These are phyloP conservation scores for Apodemia mormo DNA, from an alignment of 2,888 invertebrate species.

Conservation along the genomic window DNA sequence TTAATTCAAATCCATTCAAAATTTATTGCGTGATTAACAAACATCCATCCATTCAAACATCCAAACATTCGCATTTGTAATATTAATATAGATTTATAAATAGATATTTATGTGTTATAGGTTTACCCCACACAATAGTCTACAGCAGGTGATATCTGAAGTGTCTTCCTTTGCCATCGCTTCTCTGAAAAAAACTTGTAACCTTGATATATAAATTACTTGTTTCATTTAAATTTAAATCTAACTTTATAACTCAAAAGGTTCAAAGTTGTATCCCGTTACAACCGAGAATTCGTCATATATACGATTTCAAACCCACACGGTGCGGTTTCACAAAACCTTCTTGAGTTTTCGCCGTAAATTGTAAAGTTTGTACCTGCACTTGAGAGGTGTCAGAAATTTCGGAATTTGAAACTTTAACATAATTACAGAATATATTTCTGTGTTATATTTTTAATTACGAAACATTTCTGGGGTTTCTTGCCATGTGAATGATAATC, in stretches of 20 bases:
- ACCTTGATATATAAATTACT: background rate
- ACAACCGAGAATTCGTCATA: background rate
- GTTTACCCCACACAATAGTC: too few relatives aligned
- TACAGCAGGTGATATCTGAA: too few relatives aligned
- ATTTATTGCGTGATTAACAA: too few relatives aligned
- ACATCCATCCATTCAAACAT: too few relatives aligned
- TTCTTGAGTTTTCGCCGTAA: conserved; percentile 15
- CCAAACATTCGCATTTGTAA: too few relatives aligned
- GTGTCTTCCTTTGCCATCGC: background rate
- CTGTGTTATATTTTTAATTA: conserved; percentile 7
- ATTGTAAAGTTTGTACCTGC: conserved; percentile 11
- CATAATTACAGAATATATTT: conserved; percentile 2
- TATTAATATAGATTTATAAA: too few relatives aligned
- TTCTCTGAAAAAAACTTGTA: conserved; percentile 3
- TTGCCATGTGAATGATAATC: background rate
- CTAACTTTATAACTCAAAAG: background rate
- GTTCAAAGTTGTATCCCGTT: background rate
- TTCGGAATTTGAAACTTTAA: conserved; percentile 11
- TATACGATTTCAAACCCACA: conserved; percentile 2
- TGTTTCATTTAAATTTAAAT: background rate
- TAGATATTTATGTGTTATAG: too few relatives aligned
- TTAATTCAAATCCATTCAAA: too few relatives aligned
- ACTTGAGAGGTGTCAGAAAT: conserved; percentile 13
- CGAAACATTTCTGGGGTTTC: background rate
- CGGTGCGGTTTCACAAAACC: conserved; percentile 7